Percentiles rank a stretch among this genome's conserved stretches.
Conservation (phyloP, 2,888 invertebrate species). For the Platypus cylindrus region DNA sequence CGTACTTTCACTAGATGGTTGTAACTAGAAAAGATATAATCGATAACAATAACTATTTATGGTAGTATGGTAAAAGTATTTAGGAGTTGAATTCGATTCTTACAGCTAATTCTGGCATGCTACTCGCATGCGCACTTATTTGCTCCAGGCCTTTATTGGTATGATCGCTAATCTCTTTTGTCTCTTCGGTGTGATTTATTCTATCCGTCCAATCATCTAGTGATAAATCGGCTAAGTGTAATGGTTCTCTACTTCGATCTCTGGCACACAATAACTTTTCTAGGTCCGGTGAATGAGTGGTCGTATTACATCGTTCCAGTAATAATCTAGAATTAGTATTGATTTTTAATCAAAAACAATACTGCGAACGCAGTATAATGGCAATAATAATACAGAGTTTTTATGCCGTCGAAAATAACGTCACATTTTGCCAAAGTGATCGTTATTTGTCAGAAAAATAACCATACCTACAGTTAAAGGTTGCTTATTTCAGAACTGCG, state of each 20-base stretch:
- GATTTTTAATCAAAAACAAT: too few relatives aligned
- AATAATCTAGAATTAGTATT: conserved; percentile 37
- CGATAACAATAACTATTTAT: too few relatives aligned
- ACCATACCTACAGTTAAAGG: too few relatives aligned
- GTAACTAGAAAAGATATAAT: conserved; percentile 6
- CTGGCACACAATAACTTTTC: conserved; percentile 41
- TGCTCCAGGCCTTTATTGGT: conserved; percentile 18
- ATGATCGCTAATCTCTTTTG: conserved; percentile 23
- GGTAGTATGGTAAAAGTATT: not conserved
- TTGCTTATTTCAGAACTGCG: too few relatives aligned
- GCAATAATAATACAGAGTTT: too few relatives aligned
- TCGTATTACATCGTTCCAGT: conserved; percentile 35
- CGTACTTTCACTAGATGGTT: conserved; percentile 8
- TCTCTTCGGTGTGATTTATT: conserved; percentile 17
- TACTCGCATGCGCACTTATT: conserved; percentile 40
- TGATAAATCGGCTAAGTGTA: conserved; percentile 45
- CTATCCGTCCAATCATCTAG: conserved; percentile 42
- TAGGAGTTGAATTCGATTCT: conserved; percentile 17
- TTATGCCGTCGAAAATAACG: too few relatives aligned
- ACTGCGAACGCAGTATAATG: too few relatives aligned
- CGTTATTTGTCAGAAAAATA: too few relatives aligned
- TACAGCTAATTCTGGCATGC: conserved; percentile 48
- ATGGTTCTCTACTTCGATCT: conserved; percentile 46
- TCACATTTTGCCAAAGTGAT: too few relatives aligned
- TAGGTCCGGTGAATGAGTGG: conserved; percentile 31